phyloP scores from a whole-genome alignment of 2,113 vertebrate genomes.

The Heterotis niloticus region DNA sequence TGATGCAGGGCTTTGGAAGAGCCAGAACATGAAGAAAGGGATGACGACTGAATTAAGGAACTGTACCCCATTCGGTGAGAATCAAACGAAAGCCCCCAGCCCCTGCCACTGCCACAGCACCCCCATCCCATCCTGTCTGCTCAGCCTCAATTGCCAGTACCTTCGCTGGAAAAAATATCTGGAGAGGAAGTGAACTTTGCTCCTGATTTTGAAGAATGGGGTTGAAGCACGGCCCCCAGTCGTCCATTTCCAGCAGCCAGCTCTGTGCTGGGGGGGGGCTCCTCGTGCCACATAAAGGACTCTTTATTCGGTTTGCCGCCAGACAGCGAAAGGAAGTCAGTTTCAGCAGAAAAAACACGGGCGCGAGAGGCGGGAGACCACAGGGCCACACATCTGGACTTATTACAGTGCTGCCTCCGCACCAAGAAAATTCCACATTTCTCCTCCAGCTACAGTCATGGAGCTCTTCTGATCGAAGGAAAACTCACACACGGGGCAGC shows the following conservation, averaged over 20 bases:
- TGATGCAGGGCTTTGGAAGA: not conserved
- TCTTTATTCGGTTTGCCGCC: conserved; percentile 39
- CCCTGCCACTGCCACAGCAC: not conserved
- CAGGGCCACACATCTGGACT: conserved; percentile 75
- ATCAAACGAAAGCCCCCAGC: not conserved
- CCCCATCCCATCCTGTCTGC: not conserved
- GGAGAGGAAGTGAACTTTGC: conserved; percentile 24
- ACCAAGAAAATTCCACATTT: conserved; percentile 61
- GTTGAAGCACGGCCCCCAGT: not conserved
- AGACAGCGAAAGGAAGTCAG: conserved; percentile 36
- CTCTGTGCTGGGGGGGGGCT: conserved; percentile 11
- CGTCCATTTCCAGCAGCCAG: not conserved
- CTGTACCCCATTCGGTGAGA: not conserved
- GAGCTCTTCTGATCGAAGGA: conserved; percentile 43
- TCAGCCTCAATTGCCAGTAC: conserved; percentile 4
- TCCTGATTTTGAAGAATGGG: conserved; percentile 23
- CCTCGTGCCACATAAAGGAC: conserved; percentile 40
- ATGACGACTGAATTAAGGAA: not conserved
- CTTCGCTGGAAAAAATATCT: conserved; percentile 23
- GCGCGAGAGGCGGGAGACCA: conserved; percentile 38
- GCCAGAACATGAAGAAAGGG: not conserved
- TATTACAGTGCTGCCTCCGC: conserved; percentile 50
- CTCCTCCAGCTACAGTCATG: conserved; percentile 59
- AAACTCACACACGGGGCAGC: conserved; percentile 10
- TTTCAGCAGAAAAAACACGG: conserved; percentile 43